These are phyloP conservation scores for Drosophila tani DNA, from an alignment of 1,140 invertebrate genomes.

Conservation along the genomic window DNA sequence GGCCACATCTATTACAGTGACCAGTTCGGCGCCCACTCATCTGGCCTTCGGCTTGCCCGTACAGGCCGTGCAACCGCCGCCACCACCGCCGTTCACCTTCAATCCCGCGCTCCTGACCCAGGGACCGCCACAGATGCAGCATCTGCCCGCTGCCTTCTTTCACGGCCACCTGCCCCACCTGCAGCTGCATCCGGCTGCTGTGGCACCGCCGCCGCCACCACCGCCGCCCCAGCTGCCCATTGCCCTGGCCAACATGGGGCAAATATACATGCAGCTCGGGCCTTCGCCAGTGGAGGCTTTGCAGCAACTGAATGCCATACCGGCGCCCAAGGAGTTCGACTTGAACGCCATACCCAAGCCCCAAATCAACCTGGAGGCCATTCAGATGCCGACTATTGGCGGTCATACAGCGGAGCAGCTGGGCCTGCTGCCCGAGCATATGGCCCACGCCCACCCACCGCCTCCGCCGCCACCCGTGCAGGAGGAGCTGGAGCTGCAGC, in stretches of 20 bases:
- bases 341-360: constrained; percentile 83
- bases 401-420: constrained; percentile 49
- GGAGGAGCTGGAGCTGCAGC: constrained; percentile 36
- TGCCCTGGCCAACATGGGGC: constrained; percentile 65
- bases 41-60: constrained; percentile 73
- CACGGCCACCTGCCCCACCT: constrained; percentile 62
- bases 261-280: constrained; percentile 77
- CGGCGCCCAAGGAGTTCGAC: constrained; percentile 80
- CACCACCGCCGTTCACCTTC: constrained; percentile 84
- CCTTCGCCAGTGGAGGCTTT: constrained; percentile 65
- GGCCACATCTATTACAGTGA: constrained; percentile 49
- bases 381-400: constrained; percentile 70
- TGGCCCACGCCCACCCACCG: constrained; percentile 50
- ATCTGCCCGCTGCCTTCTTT: constrained; percentile 67
- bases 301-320: constrained; percentile 80
- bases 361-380: constrained; percentile 77
- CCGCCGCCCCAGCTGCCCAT: constrained; percentile 78
- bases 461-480: constrained; percentile 61
- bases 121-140: constrained; percentile 62
- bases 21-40: constrained; percentile 73
- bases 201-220: constrained; percentile 77
- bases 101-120: constrained; percentile 82
- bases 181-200: constrained; percentile 68
- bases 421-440: constrained; percentile 47
- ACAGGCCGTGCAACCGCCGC: constrained; percentile 69